These are phyloP conservation scores for Reticulitermes speratus DNA, from an alignment of 1,140 invertebrate species.

Conservation along the genomic window DNA sequence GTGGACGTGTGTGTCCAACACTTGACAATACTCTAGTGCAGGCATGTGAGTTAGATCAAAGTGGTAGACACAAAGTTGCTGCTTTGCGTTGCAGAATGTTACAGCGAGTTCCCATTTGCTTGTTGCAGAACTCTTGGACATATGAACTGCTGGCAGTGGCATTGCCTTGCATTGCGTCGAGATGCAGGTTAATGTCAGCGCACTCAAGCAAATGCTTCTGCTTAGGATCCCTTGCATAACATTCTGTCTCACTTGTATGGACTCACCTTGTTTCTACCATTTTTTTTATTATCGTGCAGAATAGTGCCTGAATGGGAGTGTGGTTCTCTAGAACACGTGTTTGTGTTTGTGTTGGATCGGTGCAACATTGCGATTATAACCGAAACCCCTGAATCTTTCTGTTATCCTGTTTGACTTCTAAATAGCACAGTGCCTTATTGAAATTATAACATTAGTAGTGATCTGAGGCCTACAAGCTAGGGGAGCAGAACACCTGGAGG, in stretches of 20 bases:
- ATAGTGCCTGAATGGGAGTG: neutral
- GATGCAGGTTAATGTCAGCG: neutral
- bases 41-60: neutral
- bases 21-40: neutral
- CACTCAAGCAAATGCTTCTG: neutral
- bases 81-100: neutral
- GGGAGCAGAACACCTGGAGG: neutral
- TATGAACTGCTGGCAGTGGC: neutral
- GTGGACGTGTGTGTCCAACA: neutral
- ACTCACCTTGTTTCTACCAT: neutral
- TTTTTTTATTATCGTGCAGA: neutral
- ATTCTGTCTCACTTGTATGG: neutral
- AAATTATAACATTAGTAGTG: constrained; percentile 14
- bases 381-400: neutral
- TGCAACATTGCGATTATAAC: neutral
- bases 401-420: neutral
- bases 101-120: neutral
- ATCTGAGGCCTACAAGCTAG: neutral
- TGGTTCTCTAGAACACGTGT: neutral
- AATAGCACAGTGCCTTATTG: neutral
- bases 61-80: neutral
- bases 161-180: neutral
- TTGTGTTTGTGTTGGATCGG: neutral
- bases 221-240: neutral
- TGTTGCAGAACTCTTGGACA: neutral